These are phyloP conservation scores for Tangachromis dhanisi DNA, from an alignment of 2,113 vertebrate species.

Conservation along the genomic window DNA sequence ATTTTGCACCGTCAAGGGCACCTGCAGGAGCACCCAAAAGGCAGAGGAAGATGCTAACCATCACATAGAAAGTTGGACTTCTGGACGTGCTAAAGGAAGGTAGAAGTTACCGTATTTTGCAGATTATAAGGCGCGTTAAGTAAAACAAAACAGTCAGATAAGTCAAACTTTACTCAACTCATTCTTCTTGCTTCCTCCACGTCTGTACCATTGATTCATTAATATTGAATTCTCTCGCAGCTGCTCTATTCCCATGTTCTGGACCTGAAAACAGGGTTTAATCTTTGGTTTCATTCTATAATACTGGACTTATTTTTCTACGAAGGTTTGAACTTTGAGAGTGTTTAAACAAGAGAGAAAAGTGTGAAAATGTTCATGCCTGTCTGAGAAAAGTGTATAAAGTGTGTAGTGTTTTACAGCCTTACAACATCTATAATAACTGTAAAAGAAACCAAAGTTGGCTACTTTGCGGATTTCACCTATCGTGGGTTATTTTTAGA, in stretches of 20 bases:
- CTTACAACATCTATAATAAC: background rate
- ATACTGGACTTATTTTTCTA: too few species aligned
- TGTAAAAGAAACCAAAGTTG: background rate
- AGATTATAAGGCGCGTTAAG: fast-evolving
- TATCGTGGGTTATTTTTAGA: background rate
- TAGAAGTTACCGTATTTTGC: fast-evolving
- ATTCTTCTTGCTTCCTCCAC: background rate
- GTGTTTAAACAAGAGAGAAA: background rate
- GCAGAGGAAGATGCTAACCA: background rate
- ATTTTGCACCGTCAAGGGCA: fast-evolving
- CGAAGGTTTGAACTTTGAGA: too few species aligned
- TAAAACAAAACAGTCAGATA: fast-evolving
- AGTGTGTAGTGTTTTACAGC: background rate
- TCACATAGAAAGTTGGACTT: fast-evolving
- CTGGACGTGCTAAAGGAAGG: fast-evolving
- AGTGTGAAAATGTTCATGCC: fast-evolving
- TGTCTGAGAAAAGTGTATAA: fast-evolving
- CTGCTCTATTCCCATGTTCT: fast-evolving
- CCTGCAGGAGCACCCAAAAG: background rate
- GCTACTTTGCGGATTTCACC: background rate
- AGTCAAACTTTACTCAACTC: background rate
- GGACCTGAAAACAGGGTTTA: too few species aligned
- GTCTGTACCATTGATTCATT: fast-evolving
- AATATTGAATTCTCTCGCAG: fast-evolving
- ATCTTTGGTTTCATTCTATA: too few species aligned